phyloP scores from a whole-genome alignment of 2,888 invertebrate species.

The Harpalus rufipes region DNA sequence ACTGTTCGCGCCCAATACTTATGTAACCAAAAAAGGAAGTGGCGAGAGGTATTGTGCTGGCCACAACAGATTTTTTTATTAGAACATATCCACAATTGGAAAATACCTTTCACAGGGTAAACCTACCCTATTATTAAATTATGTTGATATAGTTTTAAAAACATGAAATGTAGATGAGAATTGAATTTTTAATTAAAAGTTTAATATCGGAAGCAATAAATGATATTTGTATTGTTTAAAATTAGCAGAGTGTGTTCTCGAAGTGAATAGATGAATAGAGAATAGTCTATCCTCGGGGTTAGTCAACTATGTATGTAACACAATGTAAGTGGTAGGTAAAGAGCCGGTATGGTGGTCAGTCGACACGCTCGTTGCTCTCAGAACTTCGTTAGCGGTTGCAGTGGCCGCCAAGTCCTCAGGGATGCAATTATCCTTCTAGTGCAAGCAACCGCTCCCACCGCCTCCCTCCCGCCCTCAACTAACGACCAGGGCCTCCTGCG shows the following conservation, averaged over 20 bases:
- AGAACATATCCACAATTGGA: too few species aligned
- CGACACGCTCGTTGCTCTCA: conserved; percentile 33
- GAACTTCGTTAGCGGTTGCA: conserved; percentile 54
- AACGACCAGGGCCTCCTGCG: conserved; percentile 57
- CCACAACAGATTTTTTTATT: too few species aligned
- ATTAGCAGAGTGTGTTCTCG: neutral
- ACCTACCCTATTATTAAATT: too few species aligned
- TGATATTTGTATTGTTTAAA: neutral
- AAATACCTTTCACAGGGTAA: too few species aligned
- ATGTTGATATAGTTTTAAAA: too few species aligned
- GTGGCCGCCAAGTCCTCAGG: conserved; percentile 51
- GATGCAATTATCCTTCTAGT: conserved; percentile 58
- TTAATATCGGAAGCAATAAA: neutral
- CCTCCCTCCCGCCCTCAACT: conserved; percentile 12
- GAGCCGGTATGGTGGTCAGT: conserved; percentile 23
- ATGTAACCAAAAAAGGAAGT: too few species aligned
- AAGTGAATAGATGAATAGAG: conserved; percentile 2
- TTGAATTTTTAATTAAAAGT: neutral
- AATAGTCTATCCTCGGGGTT: neutral
- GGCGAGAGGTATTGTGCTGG: too few species aligned
- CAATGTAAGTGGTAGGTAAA: conserved; percentile 51
- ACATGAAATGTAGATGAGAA: too few species aligned
- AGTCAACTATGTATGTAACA: conserved; percentile 45
- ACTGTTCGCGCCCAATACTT: too few species aligned
- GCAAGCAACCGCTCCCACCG: conserved; percentile 11